Percentiles rank a stretch among this genome's conserved stretches.
Conservation (phyloP, 1,140 invertebrate genomes). For the Heliothis virescens region DNA sequence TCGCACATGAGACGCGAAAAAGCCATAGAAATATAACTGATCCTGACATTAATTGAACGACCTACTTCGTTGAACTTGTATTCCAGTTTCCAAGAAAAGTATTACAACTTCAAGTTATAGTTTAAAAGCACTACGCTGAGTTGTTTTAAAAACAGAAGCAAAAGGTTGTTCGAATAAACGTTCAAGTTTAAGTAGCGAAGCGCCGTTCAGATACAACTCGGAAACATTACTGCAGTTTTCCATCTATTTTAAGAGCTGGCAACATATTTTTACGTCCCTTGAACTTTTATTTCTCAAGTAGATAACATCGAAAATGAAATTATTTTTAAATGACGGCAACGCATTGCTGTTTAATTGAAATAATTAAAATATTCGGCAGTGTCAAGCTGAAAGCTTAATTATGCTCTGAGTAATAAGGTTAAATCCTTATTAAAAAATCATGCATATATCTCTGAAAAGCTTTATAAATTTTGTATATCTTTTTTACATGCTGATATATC, state of each 20-base stretch:
- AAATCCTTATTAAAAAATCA: too few species aligned
- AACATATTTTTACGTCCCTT: neutral
- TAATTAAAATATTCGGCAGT: too few species aligned
- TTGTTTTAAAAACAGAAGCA: neutral
- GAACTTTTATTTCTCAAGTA: too few species aligned
- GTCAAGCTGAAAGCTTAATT: too few species aligned
- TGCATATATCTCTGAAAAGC: too few species aligned
- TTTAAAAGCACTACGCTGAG: neutral
- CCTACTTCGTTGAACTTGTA: neutral
- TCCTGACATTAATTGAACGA: neutral
- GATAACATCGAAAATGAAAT: too few species aligned
- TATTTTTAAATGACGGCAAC: too few species aligned
- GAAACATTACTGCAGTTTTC: neutral
- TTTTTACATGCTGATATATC: neutral
- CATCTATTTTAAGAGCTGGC: neutral
- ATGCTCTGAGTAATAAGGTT: too few species aligned
- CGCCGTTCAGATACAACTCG: neutral
- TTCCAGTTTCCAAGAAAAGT: neutral
- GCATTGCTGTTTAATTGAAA: too few species aligned
- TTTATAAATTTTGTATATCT: too few species aligned
- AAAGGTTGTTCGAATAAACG: conserved; percentile 14
- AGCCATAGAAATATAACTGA: neutral
- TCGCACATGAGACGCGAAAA: neutral
- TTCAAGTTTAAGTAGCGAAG: conserved; percentile 12
- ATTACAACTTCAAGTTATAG: neutral